A percentile compares a stretch with the other conserved stretches of the same genome.
These are phyloP conservation scores for Zygothrica quintamaculata DNA, from an alignment of 2,888 invertebrate species.

Conservation along the genomic window DNA sequence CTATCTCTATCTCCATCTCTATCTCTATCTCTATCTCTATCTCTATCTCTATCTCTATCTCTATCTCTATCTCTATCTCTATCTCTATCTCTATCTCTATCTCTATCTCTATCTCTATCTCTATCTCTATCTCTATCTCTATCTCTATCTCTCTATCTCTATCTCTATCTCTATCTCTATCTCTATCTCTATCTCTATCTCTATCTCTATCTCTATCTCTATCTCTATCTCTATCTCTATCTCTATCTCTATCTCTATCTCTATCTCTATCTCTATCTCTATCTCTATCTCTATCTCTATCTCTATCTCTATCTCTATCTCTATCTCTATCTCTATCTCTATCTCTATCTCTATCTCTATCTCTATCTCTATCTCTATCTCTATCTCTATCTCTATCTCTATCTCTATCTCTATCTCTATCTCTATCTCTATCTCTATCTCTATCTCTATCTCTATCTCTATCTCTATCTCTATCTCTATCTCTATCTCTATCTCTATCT, in stretches of 20 bases:
- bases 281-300: constrained; percentile 13
- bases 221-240: constrained; percentile 11
- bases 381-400: constrained; percentile 13
- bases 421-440: constrained; percentile 18
- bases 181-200: constrained; percentile 16
- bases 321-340: constrained; percentile 18
- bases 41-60: constrained; percentile 14
- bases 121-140: constrained; percentile 13
- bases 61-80: constrained; percentile 20
- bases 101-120: constrained; percentile 13
- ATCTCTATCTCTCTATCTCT: constrained; percentile 20
- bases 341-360: constrained; percentile 17
- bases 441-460: constrained; percentile 14
- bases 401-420: constrained; percentile 15
- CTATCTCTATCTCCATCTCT: constrained; percentile 15
- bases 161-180: constrained; percentile 16
- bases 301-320: constrained; percentile 4
- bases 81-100: constrained; percentile 13
- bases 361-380: constrained; percentile 10
- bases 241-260: constrained; percentile 14
- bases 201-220: constrained; percentile 15
- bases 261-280: constrained; percentile 20
- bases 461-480: constrained; percentile 8
- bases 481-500: constrained; percentile 18
- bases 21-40: constrained; percentile 11